Base-by-base conservation (phyloP, 2,113 vertebrate genomes). In the Uropsilus gracilis region DNA sequence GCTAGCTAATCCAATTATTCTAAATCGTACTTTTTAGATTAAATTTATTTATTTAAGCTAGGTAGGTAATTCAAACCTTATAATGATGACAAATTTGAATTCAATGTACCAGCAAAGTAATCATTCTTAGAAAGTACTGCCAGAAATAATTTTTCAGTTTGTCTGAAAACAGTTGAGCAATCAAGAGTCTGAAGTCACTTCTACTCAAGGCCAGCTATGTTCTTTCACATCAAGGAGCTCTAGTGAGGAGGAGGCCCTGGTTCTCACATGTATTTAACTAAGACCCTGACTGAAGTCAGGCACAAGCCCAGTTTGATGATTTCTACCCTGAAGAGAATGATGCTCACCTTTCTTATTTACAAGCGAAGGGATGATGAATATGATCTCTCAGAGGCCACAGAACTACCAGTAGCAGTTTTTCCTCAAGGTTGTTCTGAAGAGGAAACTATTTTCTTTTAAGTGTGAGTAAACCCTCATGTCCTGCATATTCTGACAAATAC, bases 1-100 rank as follows among this genome's bases (percentile, higher is more conserved):
- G 76, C 2, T 4, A 55, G 68, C 17, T 90, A 95, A 94, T 97
- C 32, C 75, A 93, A 84, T 96, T 90, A 95, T 71, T 95, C 73
- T 66, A 86, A 37, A 94, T 90, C 83, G 55, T 61, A 68, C 50
- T 89, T 95, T 94, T 75, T 32, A 78, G 90, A 92, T 87, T 64
- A 78, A 82, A 53, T 66, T 88, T 92, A 91, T 73, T 95, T 91
- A 92, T 72, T 94, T 89, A 72, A 69, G 50, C 28, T 80, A 90
- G 22, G 87, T 20, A 71, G 86, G 72, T 91, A 92, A 96, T 69
- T 89, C 61, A 46, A 63, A 94, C 84, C 24, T 92, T 66, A 84
- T 12, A 90, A 78, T 90, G 32, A 82, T 26, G 48, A 89, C 63
- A 90, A 88, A 92, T 76, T 50, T 59, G 28, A 95, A 69, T 94